Evolutionary conservation across 2,888 invertebrate genomes (phyloP).

Genomic region (Apotomis betuletana): DNA sequence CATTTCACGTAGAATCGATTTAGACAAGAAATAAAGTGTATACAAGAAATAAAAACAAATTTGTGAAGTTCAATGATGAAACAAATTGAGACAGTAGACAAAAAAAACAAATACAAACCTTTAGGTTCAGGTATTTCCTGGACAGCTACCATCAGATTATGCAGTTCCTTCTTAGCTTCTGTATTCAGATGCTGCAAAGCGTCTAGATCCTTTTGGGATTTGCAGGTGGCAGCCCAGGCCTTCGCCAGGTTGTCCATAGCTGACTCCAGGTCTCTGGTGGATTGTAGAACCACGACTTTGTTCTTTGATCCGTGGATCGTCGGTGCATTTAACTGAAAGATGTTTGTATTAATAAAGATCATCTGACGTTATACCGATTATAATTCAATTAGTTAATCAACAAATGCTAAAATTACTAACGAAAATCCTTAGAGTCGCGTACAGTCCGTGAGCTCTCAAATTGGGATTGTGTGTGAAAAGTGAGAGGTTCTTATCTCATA

Average conservation of each 20-base stretch:
- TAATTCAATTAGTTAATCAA: background rate
- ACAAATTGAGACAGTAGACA: too few species aligned
- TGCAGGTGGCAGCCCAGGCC: slow-evolving; percentile 16
- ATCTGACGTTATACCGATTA: background rate
- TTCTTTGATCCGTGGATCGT: slow-evolving; percentile 10
- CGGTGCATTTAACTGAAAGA: slow-evolving; percentile 17
- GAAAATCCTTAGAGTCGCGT: too few species aligned
- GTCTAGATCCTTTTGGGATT: background rate
- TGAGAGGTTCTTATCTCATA: too few species aligned
- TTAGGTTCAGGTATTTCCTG: background rate
- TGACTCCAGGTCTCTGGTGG: slow-evolving; percentile 11
- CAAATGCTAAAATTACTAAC: too few species aligned
- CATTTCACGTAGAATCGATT: too few species aligned
- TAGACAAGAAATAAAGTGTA: too few species aligned
- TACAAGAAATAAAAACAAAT: too few species aligned
- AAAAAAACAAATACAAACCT: background rate
- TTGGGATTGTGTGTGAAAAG: too few species aligned
- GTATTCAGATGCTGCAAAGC: slow-evolving; percentile 2
- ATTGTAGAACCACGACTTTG: slow-evolving; percentile 9
- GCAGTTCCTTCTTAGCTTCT: slow-evolving; percentile 17
- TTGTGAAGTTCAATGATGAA: too few species aligned
- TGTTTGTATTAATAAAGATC: background rate
- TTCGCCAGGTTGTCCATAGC: slow-evolving; percentile 15
- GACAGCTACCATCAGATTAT: slow-evolving; percentile 7
- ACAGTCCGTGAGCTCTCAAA: too few species aligned